Evolutionary conservation across 2,113 vertebrate genomes (phyloP).

Genomic region (Pterophyllum scalare): DNA sequence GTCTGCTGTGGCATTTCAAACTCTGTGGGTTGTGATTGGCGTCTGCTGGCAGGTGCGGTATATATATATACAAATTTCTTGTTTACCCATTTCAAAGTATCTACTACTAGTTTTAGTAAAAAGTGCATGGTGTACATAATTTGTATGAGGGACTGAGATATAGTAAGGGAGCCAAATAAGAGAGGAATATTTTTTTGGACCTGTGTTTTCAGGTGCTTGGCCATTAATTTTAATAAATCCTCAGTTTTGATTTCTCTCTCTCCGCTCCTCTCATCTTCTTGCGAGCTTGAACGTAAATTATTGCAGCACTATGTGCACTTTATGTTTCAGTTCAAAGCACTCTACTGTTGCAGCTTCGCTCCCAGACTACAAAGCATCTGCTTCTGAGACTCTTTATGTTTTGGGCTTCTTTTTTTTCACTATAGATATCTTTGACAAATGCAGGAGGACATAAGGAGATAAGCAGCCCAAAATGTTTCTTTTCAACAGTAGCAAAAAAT

Average conservation of each 20-base stretch:
- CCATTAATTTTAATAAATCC: slow-evolving; percentile 22
- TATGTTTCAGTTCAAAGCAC: slow-evolving; percentile 32
- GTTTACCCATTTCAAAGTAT: not conserved
- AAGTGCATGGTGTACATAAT: not conserved
- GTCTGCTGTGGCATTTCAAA: slow-evolving; percentile 8
- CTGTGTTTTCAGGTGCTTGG: slow-evolving; percentile 9
- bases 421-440: slow-evolving; percentile 37
- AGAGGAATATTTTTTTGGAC: not conserved
- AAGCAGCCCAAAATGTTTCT: slow-evolving; percentile 43
- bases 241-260: slow-evolving; percentile 22
- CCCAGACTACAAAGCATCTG: slow-evolving; percentile 27
- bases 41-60: not conserved
- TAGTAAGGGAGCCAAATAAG: not conserved
- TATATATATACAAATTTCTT: not conserved
- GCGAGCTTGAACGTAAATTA: not conserved
- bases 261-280: slow-evolving; percentile 15
- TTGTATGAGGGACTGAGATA: not conserved
- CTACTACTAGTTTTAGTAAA: not conserved
- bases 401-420: not conserved
- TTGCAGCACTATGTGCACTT: slow-evolving; percentile 3
- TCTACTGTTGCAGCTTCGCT: not conserved
- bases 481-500: slow-evolving; percentile 49
- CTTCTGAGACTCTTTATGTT: slow-evolving; percentile 16
- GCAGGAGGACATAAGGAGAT: slow-evolving; percentile 21
- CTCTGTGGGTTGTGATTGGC: not conserved